Base-by-base conservation (phyloP, 2,888 invertebrate genomes). In the Troilus luridus region DNA sequence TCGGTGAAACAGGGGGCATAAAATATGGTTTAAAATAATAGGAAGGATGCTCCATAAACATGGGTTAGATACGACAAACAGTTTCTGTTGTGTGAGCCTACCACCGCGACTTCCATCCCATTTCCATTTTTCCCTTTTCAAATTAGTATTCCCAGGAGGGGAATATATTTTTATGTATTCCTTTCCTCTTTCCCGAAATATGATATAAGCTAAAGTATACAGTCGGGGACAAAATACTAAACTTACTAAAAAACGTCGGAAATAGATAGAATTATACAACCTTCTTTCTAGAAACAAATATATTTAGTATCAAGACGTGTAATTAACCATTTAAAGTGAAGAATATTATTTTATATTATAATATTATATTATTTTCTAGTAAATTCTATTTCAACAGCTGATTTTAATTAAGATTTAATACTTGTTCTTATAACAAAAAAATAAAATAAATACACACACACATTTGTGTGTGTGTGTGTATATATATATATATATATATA, bases 21-120 rank as follows among this genome's bases (percentile, higher is more conserved):
- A 77, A 77, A 77, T 77, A 77, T 77, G 72, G 72, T 77, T 77
- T 77, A 77, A 77, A 77, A 77, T 77, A 77, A 77, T 77, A 77
- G 17, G 27, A 85, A 56, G 85, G 85, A 56, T 85, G 27, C 56
- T 85, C 54, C 85, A 85, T 58, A 85, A 85, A 85, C 85, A 85
- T 85, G 85, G 85, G 56, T 85, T 85, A 85, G 85, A 85, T 56
- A 85, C 56, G 85, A 58, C 85, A 85, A 85, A 85, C 85, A 56
- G 85, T 85, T n/a, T 56, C 85, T 56, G 85, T 56, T 81, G 85
- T 85, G 21, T 19, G 85, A 19, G 21, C 81, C 81, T 85, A 56
- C 19, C 81, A 19, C 27, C 41, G 56, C 85, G 56, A 85, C 56
- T 58, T 58, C 56, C 56, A 58, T 58, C 85, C 85, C 85, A 85